phyloP scores from a whole-genome alignment of 2,888 invertebrate genomes.

The Microplitis manilae region DNA sequence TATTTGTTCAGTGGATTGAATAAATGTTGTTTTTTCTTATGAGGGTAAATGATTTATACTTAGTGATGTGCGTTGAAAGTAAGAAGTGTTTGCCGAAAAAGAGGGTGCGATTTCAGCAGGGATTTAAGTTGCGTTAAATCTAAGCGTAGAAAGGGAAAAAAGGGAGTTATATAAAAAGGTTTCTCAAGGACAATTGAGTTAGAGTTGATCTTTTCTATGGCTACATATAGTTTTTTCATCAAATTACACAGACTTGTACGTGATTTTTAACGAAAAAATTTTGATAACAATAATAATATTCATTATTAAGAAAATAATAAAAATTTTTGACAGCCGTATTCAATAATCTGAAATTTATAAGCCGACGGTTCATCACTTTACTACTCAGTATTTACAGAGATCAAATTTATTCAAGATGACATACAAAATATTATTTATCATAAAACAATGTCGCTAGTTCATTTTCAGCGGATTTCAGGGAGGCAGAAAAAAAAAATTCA shows the following conservation, averaged over 20 bases:
- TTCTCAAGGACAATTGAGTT: constrained; percentile 8
- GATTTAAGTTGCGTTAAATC: constrained; percentile 4
- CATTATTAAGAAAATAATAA: too few species aligned
- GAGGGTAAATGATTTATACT: background rate
- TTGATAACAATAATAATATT: too few species aligned
- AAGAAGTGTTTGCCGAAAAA: background rate
- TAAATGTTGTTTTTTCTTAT: background rate
- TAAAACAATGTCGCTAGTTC: too few species aligned
- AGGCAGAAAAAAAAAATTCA: too few species aligned
- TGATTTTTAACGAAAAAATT: too few species aligned
- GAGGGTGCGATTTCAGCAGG: background rate
- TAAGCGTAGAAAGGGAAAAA: background rate
- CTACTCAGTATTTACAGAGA: too few species aligned
- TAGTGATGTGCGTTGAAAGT: background rate
- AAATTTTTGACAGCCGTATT: too few species aligned
- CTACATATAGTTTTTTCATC: constrained; percentile 2
- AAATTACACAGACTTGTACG: background rate
- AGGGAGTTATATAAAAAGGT: background rate
- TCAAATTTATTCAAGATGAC: too few species aligned
- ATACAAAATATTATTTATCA: too few species aligned
- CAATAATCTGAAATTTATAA: too few species aligned
- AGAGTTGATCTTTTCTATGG: background rate
- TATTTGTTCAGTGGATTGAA: background rate
- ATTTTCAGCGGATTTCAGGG: too few species aligned
- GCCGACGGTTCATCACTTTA: too few species aligned